Conservation (phyloP, 1,140 invertebrate genomes). For the Caenorhabditis tropicalis region DNA sequence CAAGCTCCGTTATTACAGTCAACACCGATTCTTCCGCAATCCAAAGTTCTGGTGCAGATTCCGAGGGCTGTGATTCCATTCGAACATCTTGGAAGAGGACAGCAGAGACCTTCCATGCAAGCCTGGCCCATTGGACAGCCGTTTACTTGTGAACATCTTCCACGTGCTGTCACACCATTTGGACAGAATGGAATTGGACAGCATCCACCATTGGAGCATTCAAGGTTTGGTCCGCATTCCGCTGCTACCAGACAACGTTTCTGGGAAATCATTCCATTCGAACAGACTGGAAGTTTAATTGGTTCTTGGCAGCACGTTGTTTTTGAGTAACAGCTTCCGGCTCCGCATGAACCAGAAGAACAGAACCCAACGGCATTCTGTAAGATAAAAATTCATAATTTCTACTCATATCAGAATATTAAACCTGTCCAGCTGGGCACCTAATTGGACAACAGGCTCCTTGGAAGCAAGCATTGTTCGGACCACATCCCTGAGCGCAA, state of each 20-base stretch:
- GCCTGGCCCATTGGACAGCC: conserved; percentile 45
- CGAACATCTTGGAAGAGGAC: conserved; percentile 57
- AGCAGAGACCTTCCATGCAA: conserved; percentile 58
- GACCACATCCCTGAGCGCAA: conserved; percentile 52
- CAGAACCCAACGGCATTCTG: conserved; percentile 59
- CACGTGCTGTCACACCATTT: conserved; percentile 61
- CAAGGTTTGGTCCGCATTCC: conserved; percentile 61
- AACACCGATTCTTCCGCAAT: conserved; percentile 62
- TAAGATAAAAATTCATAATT: background rate
- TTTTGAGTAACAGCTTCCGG: conserved; percentile 52
- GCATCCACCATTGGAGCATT: conserved; percentile 68
- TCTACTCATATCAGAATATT: background rate
- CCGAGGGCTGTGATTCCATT: conserved; percentile 52
- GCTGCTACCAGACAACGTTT: conserved; percentile 45
- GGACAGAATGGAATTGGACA: conserved; percentile 68
- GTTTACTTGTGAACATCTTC: conserved; percentile 15
- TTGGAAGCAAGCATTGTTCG: conserved; percentile 58
- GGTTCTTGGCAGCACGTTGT: conserved; percentile 54
- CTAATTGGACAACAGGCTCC: conserved; percentile 59
- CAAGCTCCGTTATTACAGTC: conserved; percentile 65
- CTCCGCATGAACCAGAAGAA: conserved; percentile 52
- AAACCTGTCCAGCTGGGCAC: conserved; percentile 53
- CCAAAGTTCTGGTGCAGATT: conserved; percentile 59
- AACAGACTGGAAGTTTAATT: conserved; percentile 59
- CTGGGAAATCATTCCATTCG: conserved; percentile 58